These are phyloP conservation scores for Bombus cullumanus DNA, from an alignment of 1,140 invertebrate species.

Conservation along the genomic window DNA sequence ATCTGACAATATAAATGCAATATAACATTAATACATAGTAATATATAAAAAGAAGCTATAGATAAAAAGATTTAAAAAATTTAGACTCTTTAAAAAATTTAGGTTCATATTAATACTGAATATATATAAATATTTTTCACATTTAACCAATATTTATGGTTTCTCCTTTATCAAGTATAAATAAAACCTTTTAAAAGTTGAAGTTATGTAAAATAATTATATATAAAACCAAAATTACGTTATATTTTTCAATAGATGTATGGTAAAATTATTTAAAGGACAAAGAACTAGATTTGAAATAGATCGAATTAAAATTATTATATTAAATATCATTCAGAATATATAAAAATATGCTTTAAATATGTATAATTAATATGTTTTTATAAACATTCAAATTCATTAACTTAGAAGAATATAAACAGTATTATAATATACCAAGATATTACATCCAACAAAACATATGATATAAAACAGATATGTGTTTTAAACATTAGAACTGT, in stretches of 20 bases:
- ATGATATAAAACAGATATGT: not conserved
- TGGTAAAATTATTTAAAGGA: not conserved
- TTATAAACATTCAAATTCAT: conserved; percentile 1
- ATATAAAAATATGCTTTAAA: not conserved
- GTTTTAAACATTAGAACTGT: not conserved
- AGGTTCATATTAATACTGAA: not conserved
- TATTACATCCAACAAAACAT: not conserved
- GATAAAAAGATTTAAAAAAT: not conserved
- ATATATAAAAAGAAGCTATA: not conserved
- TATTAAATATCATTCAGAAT: not conserved
- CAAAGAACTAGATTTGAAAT: not conserved
- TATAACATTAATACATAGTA: not conserved
- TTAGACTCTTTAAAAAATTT: conserved; percentile 4
- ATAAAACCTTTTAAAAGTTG: not conserved
- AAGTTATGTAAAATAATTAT: not conserved
- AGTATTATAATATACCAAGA: not conserved
- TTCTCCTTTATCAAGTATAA: not conserved
- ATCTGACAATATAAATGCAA: not conserved
- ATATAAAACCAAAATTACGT: not conserved
- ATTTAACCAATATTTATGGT: not conserved
- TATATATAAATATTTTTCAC: not conserved
- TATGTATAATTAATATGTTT: conserved; percentile 21
- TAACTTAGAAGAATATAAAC: not conserved
- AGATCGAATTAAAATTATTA: not conserved
- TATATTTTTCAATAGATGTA: not conserved